Evolutionary conservation across 2,797 vertebrate species (phyloP).

Genomic region (Aythya fuligula): DNA sequence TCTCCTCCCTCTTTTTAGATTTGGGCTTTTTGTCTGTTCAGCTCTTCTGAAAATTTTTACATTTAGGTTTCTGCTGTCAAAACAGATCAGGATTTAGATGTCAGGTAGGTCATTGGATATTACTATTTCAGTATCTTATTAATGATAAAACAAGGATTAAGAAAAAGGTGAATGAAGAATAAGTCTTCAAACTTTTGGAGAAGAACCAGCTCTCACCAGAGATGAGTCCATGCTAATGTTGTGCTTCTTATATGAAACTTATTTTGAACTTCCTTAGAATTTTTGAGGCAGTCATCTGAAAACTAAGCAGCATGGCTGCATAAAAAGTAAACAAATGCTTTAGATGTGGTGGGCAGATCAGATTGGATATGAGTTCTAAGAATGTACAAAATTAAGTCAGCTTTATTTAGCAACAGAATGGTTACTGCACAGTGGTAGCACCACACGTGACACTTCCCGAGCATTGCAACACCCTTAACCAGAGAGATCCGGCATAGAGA

Average conservation of each 20-base stretch:
- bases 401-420: slow-evolving; percentile 10
- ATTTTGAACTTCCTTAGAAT: slow-evolving; percentile 12
- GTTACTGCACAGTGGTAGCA: not conserved
- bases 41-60: not conserved
- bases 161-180: not conserved
- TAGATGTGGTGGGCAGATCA: slow-evolving; percentile 20
- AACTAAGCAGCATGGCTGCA: not conserved
- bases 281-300: not conserved
- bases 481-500: not conserved
- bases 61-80: not conserved
- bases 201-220: not conserved
- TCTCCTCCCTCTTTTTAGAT: not conserved
- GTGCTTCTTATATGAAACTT: not conserved
- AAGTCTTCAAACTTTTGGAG: not conserved
- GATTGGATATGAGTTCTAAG: not conserved
- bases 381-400: not conserved
- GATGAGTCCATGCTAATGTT: not conserved
- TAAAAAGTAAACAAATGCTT: slow-evolving; percentile 37
- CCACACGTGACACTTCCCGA: not conserved
- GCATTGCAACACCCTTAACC: not conserved
- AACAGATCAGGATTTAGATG: slow-evolving; percentile 1
- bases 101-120: not conserved
- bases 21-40: not conserved
- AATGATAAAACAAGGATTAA: not conserved
- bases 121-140: not conserved